Evolutionary conservation across 2,797 vertebrate genomes (phyloP), one percentile per base, ranked within the genome.

Genomic region (Rhadinocentrus ornatus): DNA sequence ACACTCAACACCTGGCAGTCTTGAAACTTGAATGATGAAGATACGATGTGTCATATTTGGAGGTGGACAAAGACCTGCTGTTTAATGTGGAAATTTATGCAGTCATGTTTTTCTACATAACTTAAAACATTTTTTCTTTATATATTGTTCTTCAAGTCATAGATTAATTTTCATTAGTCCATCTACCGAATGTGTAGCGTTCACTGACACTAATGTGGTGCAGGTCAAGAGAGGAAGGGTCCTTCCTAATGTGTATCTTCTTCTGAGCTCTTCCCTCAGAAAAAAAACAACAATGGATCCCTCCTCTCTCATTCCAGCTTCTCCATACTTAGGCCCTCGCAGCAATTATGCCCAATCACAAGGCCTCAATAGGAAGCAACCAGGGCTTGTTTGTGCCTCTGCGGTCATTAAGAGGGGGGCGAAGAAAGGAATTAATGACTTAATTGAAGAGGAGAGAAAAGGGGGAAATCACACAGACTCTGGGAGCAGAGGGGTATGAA

Each of bases 391-490:
- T 98, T 98, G 97, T 96, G 96, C 95, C 96, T 96, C 95, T 77
- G 95, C 62, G 95, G 96, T 97, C 96, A 97, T 98, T 97, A 97
- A 96, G 96, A 97, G 91, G 89, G 95, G 95, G 95, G 95, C 90
- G 94, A 98, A 98, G 96, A 98, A 97, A 97, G 96, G 97, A 97
- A 97, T 97, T 97, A 98, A 98, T 98, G 97, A 97, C 96, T 97
- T 98, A 98, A 98, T 98, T 98, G 96, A 96, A 95, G 96, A 97
- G 97, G 96, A 96, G 96, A 96, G 96, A 96, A 95, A 96, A 96
- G 78, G 82, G 89, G 88, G 88, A 90, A 90, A 93, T 93, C 90
- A 95, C 96, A 96, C 95, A 95, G 91, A 95, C 95, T 96, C 95
- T 95, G 95, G 95, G 96, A 96, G 95, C 93, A 94, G 93, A 95